phyloP scores from a whole-genome alignment of 2,888 invertebrate species.

The Rotaria macrura region DNA sequence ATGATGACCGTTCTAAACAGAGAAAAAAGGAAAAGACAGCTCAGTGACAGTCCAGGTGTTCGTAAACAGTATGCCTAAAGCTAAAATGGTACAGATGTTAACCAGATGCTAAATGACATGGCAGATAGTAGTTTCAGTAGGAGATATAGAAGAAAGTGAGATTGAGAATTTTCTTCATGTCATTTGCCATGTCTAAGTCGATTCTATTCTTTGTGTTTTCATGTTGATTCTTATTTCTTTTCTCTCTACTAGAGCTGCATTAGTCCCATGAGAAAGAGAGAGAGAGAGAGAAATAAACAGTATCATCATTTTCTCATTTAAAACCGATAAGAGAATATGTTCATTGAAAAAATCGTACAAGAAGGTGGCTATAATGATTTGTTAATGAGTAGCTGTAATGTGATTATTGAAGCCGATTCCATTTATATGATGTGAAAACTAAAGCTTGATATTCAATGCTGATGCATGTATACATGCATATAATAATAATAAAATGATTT shows the following conservation, averaged over 20 bases:
- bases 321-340: not conserved
- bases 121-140: not conserved
- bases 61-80: not conserved
- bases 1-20: not conserved
- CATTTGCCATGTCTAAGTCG: not conserved
- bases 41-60: not conserved
- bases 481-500: not conserved
- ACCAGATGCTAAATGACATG: not conserved
- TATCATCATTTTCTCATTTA: not conserved
- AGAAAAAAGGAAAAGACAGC: not conserved
- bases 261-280: too few relatives aligned
- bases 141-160: too few relatives aligned
- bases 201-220: not conserved
- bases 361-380: not conserved
- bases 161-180: too few relatives aligned
- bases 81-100: not conserved
- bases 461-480: not conserved
- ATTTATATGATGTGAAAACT: not conserved
- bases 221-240: not conserved
- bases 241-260: not conserved
- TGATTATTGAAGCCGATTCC: not conserved
- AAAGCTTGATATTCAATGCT: not conserved
- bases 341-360: not conserved
- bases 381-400: not conserved
- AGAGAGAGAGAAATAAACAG: not conserved